Evolutionary conservation across 2,888 invertebrate species (phyloP).

Genomic region (Volucella bombylans): DNA sequence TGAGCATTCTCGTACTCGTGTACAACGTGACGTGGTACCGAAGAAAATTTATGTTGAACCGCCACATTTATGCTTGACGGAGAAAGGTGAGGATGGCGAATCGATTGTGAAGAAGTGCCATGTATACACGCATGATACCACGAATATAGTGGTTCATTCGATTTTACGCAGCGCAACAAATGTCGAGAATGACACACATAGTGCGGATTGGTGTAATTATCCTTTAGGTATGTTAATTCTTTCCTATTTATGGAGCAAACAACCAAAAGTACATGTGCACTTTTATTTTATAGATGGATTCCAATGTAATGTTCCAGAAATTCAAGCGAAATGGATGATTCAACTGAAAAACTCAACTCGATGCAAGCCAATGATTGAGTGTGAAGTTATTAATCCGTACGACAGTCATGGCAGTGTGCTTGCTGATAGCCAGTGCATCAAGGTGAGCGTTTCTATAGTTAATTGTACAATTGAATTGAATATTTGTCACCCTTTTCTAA

Average conservation of each 20-base stretch:
- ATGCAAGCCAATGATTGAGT: slow-evolving; percentile 88
- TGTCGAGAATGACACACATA: slow-evolving; percentile 80
- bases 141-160: slow-evolving; percentile 83
- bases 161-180: slow-evolving; percentile 84
- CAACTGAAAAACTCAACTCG: slow-evolving; percentile 76
- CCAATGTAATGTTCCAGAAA: slow-evolving; percentile 86
- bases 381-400: slow-evolving; percentile 88
- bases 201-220: slow-evolving; percentile 87
- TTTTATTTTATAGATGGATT: slow-evolving; percentile 82
- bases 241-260: background rate
- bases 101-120: slow-evolving; percentile 83
- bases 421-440: slow-evolving; percentile 87
- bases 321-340: slow-evolving; percentile 82
- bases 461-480: background rate
- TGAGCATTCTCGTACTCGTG: slow-evolving; percentile 73
- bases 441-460: slow-evolving; percentile 75
- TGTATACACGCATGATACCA: slow-evolving; percentile 85
- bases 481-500: background rate
- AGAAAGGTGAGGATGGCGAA: slow-evolving; percentile 75
- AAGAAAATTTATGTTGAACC: slow-evolving; percentile 81
- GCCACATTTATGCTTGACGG: slow-evolving; percentile 85
- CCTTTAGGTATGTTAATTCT: slow-evolving; percentile 83
- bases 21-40: slow-evolving; percentile 74
- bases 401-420: slow-evolving; percentile 86
- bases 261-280: background rate